phyloP scores from a whole-genome alignment of 2,888 invertebrate species.

The Hoplodrina ambigua region DNA sequence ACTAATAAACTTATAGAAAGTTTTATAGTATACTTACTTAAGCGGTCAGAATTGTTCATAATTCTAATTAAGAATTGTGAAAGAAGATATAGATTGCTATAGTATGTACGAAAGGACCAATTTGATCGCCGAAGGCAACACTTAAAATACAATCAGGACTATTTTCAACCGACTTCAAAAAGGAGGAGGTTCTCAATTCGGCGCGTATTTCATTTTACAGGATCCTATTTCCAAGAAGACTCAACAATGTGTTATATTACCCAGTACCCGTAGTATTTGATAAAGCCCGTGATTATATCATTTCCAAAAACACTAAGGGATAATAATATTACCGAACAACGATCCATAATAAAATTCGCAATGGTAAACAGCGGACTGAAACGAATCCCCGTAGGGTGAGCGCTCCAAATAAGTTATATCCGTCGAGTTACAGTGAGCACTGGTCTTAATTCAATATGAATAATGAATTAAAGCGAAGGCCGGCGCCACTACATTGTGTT shows the following conservation, averaged over 20 bases:
- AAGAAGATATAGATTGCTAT: background rate
- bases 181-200: too few species aligned
- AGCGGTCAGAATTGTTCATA: background rate
- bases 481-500: slow-evolving; percentile 51
- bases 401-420: slow-evolving; percentile 53
- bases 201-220: too few species aligned
- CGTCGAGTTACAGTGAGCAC: slow-evolving; percentile 47
- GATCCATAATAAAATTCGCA: slow-evolving; percentile 41
- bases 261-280: slow-evolving; percentile 6
- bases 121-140: background rate
- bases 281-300: slow-evolving; percentile 11
- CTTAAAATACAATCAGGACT: background rate
- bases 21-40: too few species aligned
- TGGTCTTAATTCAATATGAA: slow-evolving; percentile 68
- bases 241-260: slow-evolving; percentile 11
- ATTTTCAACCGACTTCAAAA: too few species aligned
- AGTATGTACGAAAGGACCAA: background rate
- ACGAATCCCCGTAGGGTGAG: slow-evolving; percentile 49
- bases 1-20: too few species aligned
- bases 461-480: slow-evolving; percentile 65
- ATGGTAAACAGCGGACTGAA: slow-evolving; percentile 41
- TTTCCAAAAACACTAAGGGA: slow-evolving; percentile 33
- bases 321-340: slow-evolving; percentile 30
- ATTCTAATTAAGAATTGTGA: background rate
- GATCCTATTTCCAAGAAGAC: background rate